phyloP scores from a whole-genome alignment of 2,888 invertebrate genomes.

The Plemyria rubiginata region DNA sequence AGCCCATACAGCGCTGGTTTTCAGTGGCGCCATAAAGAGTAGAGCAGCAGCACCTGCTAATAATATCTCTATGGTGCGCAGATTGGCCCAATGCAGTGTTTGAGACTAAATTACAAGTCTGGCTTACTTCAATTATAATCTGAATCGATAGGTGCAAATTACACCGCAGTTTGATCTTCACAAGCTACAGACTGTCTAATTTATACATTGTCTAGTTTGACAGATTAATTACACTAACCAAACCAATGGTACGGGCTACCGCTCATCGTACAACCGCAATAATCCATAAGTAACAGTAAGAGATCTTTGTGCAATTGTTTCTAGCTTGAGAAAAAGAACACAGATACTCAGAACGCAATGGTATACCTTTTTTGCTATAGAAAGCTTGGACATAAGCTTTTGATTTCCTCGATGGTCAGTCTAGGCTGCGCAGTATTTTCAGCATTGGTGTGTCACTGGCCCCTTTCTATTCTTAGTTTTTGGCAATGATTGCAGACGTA shows the following conservation, averaged over 20 bases:
- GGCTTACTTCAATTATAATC: slow-evolving; percentile 16
- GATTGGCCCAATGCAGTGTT: not conserved
- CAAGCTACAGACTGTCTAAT: slow-evolving; percentile 30
- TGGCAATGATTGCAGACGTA: not conserved
- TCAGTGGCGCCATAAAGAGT: too few species aligned
- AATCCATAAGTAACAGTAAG: slow-evolving; percentile 12
- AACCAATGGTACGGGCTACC: slow-evolving; percentile 35
- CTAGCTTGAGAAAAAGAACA: not conserved
- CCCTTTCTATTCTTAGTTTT: slow-evolving; percentile 2
- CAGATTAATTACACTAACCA: slow-evolving; percentile 39
- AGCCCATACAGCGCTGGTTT: too few species aligned
- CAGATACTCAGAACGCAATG: not conserved
- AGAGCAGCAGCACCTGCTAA: too few species aligned
- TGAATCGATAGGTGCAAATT: slow-evolving; percentile 29
- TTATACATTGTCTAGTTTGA: slow-evolving; percentile 34
- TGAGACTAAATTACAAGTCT: slow-evolving; percentile 6
- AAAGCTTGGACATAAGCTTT: not conserved
- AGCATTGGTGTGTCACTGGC: not conserved
- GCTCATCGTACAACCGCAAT: slow-evolving; percentile 21
- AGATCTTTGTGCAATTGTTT: slow-evolving; percentile 13
- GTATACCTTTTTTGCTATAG: not conserved
- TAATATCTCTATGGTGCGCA: too few species aligned
- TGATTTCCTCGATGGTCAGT: not conserved
- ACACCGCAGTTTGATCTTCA: slow-evolving; percentile 33
- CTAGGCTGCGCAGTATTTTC: not conserved